Evolutionary conservation across 2,888 invertebrate species (phyloP).

Genomic region (Hydrotaea diabolus): DNA sequence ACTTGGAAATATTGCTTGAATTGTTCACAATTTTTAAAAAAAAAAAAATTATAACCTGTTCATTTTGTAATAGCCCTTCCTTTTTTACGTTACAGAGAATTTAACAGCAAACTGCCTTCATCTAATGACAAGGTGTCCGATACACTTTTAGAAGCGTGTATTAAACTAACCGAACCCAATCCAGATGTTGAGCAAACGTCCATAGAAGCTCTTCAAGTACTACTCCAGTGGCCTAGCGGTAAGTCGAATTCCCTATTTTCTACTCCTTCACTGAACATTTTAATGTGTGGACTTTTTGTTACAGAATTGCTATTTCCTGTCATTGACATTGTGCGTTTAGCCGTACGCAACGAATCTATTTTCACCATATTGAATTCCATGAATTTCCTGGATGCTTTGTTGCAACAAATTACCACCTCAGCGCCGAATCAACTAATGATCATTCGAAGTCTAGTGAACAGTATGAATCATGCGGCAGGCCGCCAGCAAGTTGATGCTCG

Average conservation of each 20-base stretch:
- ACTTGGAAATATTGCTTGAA: too few species aligned
- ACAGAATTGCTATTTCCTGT: slow-evolving; percentile 92
- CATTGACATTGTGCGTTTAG: slow-evolving; percentile 92
- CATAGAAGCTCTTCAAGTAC: slow-evolving; percentile 74
- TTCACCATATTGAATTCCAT: slow-evolving; percentile 82
- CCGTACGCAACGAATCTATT: slow-evolving; percentile 87
- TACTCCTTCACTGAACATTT: background rate
- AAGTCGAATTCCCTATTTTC: slow-evolving; percentile 23
- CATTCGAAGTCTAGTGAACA: slow-evolving; percentile 90
- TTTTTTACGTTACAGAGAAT: slow-evolving; percentile 82
- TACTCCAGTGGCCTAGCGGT: slow-evolving; percentile 79
- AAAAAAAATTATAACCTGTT: too few species aligned
- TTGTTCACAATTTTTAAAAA: too few species aligned
- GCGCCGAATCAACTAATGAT: slow-evolving; percentile 89
- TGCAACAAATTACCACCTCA: slow-evolving; percentile 78
- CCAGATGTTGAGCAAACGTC: slow-evolving; percentile 80
- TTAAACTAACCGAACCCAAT: slow-evolving; percentile 83
- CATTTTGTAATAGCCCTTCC: too few species aligned
- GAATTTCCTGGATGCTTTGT: slow-evolving; percentile 78
- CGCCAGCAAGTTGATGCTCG: slow-evolving; percentile 73
- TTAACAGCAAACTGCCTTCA: slow-evolving; percentile 83
- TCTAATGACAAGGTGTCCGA: slow-evolving; percentile 73
- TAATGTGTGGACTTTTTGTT: slow-evolving; percentile 70
- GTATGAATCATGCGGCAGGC: slow-evolving; percentile 84
- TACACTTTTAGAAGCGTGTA: slow-evolving; percentile 81